Base-by-base conservation (phyloP, 2,113 vertebrate species). In the Urocynchramus pylzowi region DNA sequence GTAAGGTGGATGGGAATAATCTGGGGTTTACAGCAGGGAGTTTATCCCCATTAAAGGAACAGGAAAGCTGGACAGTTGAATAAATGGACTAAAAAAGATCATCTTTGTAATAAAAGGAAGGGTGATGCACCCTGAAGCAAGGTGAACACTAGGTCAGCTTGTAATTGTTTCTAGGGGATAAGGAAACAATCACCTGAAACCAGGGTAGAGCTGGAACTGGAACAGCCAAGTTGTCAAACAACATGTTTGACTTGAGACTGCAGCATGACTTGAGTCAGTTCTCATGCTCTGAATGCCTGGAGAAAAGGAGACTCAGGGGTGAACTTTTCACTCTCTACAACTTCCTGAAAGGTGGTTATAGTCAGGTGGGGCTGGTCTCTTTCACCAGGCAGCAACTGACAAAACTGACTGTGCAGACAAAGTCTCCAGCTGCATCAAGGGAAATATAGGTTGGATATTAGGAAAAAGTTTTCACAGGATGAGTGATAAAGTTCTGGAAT, bases 61-160 rank as follows among this genome's bases (percentile, higher is more conserved):
- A 59, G 80, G 47, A 91, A 89, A 91, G 17, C 64, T 63, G 27
- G 18, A 61, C 11, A 11, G 41, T 49, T 86, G 73, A 80, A 92
- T 90, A 92, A 90, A 80, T 73, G 80, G 80, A 59, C 52, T 91
- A 81, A 76, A 67, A 85, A 86, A 92, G 28, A 86, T 84, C 65
- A 79, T 24, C 42, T 81, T 45, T 75, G 60, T 63, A 84, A 71
- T 87, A 75, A 91, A 70, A 78, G 60, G 37, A 87, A 91, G 64
- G 44, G 47, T 47, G 61, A 28, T 33, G 33, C 69, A 35, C 57
- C 57, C 57, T 59, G 57, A 59, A 84, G 56, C 56, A 89, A 80
- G 81, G 65, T 82, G 77, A 94, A 70, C 60, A 37, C 13, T 8
- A 74, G 74, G 74, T 84, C 60, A 87, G 21, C 49, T 39, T 59